phyloP scores from a whole-genome alignment of 2,888 invertebrate genomes.

The Agrochola litura region DNA sequence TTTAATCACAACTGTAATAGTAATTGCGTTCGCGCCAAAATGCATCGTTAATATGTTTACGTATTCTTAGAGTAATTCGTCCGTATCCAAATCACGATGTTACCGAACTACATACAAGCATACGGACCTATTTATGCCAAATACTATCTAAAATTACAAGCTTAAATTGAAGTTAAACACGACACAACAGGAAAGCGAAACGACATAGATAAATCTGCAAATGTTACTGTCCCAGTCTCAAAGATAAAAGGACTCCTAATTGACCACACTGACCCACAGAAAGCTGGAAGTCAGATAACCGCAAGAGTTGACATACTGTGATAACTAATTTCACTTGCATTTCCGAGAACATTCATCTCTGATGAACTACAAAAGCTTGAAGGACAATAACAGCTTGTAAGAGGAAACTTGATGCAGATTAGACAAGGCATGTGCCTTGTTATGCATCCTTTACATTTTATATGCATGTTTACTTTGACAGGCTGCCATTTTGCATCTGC shows the following conservation, averaged over 20 bases:
- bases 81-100: background rate
- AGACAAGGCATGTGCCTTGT: conserved; percentile 51
- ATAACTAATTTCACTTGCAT: conserved; percentile 62
- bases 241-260: conserved; percentile 52
- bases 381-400: conserved; percentile 57
- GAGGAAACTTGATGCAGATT: conserved; percentile 59
- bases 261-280: conserved; percentile 59
- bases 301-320: conserved; percentile 62
- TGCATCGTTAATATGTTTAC: conserved; percentile 4
- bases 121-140: background rate
- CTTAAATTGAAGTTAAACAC: background rate
- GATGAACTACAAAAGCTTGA: conserved; percentile 62
- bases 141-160: conserved; percentile 1
- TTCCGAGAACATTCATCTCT: conserved; percentile 58
- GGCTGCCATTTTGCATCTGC: conserved; percentile 21
- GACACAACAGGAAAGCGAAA: conserved; percentile 24
- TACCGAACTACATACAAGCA: background rate
- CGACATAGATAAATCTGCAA: conserved; percentile 32
- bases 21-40: conserved; percentile 36
- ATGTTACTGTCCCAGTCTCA: conserved; percentile 30
- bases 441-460: conserved; percentile 23
- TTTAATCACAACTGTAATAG: conserved; percentile 37
- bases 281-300: conserved; percentile 54
- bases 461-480: conserved; percentile 14
- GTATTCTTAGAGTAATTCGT: conserved; percentile 1